Base-by-base conservation (phyloP, 2,113 vertebrate species). In the Dromaius novaehollandiae region DNA sequence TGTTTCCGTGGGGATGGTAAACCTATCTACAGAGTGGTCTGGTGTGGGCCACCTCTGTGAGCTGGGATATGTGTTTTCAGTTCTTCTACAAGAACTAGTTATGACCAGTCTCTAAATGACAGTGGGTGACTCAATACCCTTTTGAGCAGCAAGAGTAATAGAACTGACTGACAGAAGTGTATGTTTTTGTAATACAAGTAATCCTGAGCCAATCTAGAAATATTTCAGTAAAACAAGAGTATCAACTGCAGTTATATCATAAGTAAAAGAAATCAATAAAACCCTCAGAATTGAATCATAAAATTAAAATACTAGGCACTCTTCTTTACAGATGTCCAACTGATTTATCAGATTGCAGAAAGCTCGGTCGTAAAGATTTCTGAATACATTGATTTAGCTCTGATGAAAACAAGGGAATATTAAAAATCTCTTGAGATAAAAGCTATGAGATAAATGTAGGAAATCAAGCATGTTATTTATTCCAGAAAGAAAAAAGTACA, bases 401-500 rank as follows among this genome's bases (percentile, higher is more conserved):
- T 95, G 73, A 86, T 86, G 89, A 91, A 96, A 96, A 88, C 56
- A 79, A 85, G 65, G 40, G 51, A 75, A 64, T 96, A 87, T 94
- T 96, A 80, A 89, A 90, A 79, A n/a, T 70, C 74, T 92, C 77
- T 91, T 71, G 81, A 96, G 84, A 90, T 84, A 92, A 91, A 84
- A 96, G 51, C 24, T 65, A 6, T 25, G 46, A 87, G 65, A 76
- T 85, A 85, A 87, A 89, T 85, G 85, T 69, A 94, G 77, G 71
- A 88, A 93, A 84, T 78, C 64, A 90, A 88, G 51, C 34, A 6
- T 56, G 34, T 82, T 88, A 46, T 88, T 90, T 88, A 70, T 88
- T n/a, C 70, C 69, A 88, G 77, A 74, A 86, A 82, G 21, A 42
- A 12, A 63, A 80, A 63, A 93, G 48, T 56, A 74, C 66, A 89